phyloP scores from a whole-genome alignment of 2,113 vertebrate genomes.

The Gavia stellata region DNA sequence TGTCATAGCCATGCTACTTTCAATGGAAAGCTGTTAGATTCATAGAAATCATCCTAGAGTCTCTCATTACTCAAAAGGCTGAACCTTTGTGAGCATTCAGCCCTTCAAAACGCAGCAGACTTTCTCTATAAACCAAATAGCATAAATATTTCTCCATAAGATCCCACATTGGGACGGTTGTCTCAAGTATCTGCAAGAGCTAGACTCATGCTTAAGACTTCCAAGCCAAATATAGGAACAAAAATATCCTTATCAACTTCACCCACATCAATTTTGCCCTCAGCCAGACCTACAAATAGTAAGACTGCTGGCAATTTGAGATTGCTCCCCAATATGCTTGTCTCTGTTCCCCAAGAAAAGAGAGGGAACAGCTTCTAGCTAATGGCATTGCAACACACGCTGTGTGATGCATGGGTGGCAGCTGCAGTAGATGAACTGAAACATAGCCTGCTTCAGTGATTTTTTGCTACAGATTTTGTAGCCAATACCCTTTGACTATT shows the following conservation, averaged over 20 bases:
- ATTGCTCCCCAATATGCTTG: not conserved
- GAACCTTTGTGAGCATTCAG: not conserved
- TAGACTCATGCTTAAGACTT: not conserved
- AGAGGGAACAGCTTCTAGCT: not conserved
- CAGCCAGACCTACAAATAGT: not conserved
- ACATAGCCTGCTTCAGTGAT: accelerated
- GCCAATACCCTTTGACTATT: not conserved
- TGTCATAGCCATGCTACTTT: not conserved
- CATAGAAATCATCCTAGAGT: not conserved
- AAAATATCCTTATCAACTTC: not conserved
- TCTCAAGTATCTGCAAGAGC: not conserved
- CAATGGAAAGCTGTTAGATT: not conserved
- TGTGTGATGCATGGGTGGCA: not conserved
- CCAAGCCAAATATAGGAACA: not conserved
- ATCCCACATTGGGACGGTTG: not conserved
- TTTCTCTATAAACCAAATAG: not conserved
- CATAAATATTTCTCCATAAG: not conserved
- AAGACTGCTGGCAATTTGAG: not conserved
- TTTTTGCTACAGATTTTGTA: not conserved
- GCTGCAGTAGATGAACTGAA: not conserved
- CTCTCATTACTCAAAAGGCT: not conserved
- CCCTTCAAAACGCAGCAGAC: not conserved
- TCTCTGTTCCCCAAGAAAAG: not conserved
- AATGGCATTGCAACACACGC: accelerated
- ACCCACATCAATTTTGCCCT: not conserved